Percentiles rank a stretch among this genome's conserved stretches.
These are phyloP conservation scores for Platyrinchus mystaceus DNA, from an alignment of 2,797 vertebrate species.

Conservation along the genomic window DNA sequence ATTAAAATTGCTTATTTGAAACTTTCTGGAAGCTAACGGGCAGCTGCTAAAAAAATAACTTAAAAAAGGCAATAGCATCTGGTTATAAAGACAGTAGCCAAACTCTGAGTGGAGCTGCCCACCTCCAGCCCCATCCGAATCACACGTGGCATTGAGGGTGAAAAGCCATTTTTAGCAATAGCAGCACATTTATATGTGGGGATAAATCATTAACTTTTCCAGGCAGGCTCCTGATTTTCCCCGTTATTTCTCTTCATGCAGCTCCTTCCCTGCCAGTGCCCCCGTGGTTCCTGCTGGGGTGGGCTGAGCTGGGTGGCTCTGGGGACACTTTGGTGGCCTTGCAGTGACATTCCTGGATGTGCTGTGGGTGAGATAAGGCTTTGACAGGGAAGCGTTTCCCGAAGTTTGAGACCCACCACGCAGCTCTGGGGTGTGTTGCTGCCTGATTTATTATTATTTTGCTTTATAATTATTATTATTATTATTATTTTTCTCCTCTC, in stretches of 20 bases:
- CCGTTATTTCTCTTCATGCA: not conserved
- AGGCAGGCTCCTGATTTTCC: not conserved
- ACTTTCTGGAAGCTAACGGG: conserved; percentile 10
- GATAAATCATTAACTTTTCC: not conserved
- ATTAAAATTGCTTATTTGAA: conserved; percentile 45
- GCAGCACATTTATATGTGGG: not conserved
- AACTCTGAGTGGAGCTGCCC: not conserved
- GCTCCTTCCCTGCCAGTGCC: not conserved
- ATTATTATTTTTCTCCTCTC: not conserved
- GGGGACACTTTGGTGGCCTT: not conserved
- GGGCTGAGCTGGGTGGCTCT: not conserved
- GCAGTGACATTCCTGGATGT: not conserved
- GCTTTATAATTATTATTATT: not conserved
- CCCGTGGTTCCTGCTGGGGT: not conserved
- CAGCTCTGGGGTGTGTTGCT: not conserved
- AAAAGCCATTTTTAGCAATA: not conserved
- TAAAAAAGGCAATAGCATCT: not conserved
- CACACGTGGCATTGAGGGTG: accelerated
- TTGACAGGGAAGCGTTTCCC: accelerated
- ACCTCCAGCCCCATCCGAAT: accelerated
- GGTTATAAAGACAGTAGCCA: not conserved
- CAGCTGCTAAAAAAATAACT: not conserved
- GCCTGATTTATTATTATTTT: not conserved
- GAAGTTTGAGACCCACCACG: accelerated
- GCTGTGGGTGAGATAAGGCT: not conserved